Evolutionary conservation across 1,140 invertebrate species (phyloP), one percentile per base, ranked within the genome.

Genomic region (Zophobas morio): DNA sequence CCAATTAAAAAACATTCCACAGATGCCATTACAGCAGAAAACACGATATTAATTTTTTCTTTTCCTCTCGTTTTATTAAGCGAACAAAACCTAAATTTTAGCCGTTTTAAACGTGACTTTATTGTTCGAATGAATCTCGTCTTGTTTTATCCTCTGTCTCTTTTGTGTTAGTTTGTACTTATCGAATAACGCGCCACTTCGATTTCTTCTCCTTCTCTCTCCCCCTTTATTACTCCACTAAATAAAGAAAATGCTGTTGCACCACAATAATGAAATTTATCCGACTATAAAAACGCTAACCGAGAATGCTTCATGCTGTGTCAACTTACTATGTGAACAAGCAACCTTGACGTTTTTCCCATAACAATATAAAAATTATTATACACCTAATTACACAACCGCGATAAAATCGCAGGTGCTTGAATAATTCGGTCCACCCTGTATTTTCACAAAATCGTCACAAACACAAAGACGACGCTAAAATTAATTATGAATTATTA

Each of bases 301-400:
- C 60, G 42, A 66, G 60, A 66, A 66, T 66, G 60, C 60, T 66
- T 66, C 60, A 66, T 66, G 60, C 60, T 66, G 60, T 66, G 60
- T 66, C 60, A 66, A 66, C 60, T 66, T 66, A 66, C 60, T 66
- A 39, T 66, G 39, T 66, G 60, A 66, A 66, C 60, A 66, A 42
- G 60, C 39, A 66, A 66, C 60, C 60, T 66, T 66, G 60, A 42
- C 60, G 37, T 66, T 66, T 66, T 66, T 66, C 37, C 42, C 1
- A 36, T 66, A 42, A 66, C 60, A 66, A 66, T 66, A 66, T 66
- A 66, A 66, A 66, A 66, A 66, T 66, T 66, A 66, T 66, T 66
- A 66, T 66, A 66, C 60, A 66, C 20, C 34, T 66, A 66, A 42
- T 42, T 66, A 66, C 60, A 66, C 56, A 60, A 60, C 36, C 37